These are phyloP conservation scores for Phodopus roborovskii DNA, from an alignment of 2,113 vertebrate species.

Conservation along the genomic window DNA sequence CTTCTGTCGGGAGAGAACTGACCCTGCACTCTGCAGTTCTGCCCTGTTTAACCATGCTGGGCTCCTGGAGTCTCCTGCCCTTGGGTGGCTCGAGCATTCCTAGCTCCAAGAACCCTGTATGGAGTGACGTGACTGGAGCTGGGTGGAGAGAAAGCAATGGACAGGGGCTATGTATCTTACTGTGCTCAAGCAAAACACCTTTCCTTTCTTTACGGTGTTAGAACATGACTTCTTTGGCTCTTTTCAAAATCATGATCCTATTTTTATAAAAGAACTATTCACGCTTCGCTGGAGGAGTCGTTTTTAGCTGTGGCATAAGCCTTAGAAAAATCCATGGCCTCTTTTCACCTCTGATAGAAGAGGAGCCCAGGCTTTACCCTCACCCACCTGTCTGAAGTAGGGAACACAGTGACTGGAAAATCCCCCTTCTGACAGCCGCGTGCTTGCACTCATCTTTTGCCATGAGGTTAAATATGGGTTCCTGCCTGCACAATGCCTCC, in stretches of 20 bases:
- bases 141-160: neutral
- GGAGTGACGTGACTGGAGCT: neutral
- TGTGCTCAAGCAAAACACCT: slow-evolving; percentile 50
- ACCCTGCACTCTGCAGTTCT: slow-evolving; percentile 30
- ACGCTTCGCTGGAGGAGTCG: slow-evolving; percentile 70
- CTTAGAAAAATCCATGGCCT: slow-evolving; percentile 48
- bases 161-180: slow-evolving; percentile 8
- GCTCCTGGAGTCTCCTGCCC: neutral
- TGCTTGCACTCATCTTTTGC: neutral
- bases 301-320: slow-evolving; percentile 69
- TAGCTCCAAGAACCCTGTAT: neutral
- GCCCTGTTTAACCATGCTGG: neutral
- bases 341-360: slow-evolving; percentile 36
- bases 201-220: neutral
- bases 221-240: slow-evolving; percentile 25
- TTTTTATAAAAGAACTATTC: slow-evolving; percentile 73
- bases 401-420: slow-evolving; percentile 29
- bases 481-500: neutral
- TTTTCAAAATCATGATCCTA: slow-evolving; percentile 38
- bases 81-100: neutral
- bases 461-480: neutral
- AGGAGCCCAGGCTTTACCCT: slow-evolving; percentile 45
- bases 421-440: neutral
- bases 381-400: neutral
- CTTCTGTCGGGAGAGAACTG: slow-evolving; percentile 91